Conservation (phyloP, 2,113 vertebrate genomes). For the Laterallus jamaicensis region DNA sequence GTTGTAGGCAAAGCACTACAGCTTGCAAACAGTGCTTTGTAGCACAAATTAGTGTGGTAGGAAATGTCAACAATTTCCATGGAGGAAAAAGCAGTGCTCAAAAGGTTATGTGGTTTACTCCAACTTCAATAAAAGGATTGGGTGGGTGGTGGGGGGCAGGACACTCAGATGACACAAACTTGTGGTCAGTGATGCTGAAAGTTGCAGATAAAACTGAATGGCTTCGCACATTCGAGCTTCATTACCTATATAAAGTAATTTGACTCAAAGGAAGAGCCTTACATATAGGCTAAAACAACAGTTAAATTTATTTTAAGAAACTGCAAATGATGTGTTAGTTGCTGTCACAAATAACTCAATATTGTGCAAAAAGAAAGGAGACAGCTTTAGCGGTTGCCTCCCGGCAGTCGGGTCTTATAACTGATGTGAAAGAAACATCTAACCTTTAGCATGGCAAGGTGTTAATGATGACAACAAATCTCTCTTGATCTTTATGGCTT, state of each 20-base stretch:
- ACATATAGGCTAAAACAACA: neutral
- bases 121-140: neutral
- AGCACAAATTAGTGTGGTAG: neutral
- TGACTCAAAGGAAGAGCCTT: neutral
- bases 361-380: neutral
- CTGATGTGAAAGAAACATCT: neutral
- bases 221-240: neutral
- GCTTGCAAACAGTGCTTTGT: neutral
- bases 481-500: neutral
- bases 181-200: neutral
- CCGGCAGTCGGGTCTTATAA: neutral
- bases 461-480: constrained; percentile 23
- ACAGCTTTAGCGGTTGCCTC: neutral
- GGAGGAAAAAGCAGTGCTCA: neutral
- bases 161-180: too few relatives aligned
- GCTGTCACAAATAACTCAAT: neutral
- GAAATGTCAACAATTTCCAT: neutral
- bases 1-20: accelerated
- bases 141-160: too few relatives aligned
- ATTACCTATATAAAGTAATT: neutral
- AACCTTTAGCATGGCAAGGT: neutral
- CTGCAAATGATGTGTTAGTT: neutral
- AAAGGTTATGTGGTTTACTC: neutral
- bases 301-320: neutral
- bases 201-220: neutral